Evolutionary conservation across 2,113 vertebrate species (phyloP), one percentile per base, ranked within the genome.

Genomic region (Trematocara stigmaticum): DNA sequence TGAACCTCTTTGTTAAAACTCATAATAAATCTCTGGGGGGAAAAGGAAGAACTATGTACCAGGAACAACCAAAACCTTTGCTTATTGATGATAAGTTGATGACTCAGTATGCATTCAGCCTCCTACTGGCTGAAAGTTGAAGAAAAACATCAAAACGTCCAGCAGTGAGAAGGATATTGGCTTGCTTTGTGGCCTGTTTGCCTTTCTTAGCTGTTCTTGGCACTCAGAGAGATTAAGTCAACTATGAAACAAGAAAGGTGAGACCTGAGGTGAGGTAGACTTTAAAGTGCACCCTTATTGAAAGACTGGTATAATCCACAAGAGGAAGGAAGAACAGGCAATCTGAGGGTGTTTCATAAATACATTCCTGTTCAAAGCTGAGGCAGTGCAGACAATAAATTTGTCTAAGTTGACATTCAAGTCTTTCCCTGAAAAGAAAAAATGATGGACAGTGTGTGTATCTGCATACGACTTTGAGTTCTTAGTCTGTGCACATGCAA

Each of bases 121-220:
- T 88, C 88, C 88, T 87, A 66, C 81, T 85, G 86, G 84, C 79
- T 3, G 7, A n/a, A 6, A 6, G 76, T 40, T 84, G 64, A 88
- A 91, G 40, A 47, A 69, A 86, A 91, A 90, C 56, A 86, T 35
- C 29, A 38, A 55, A 53, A 82, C 31, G 16, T 71, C 49, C 85
- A 56, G 71, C 66, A 82, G 81, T 59, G 78, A 86, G 81, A 82
- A 80, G 89, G 89, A 94, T 92, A 92, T 92, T 90, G 83, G 79
- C 93, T 92, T 93, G 87, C 89, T 92, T 81, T 88, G 86, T 79
- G 90, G 90, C 90, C 81, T 92, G 49, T 92, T 90, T 87, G 87
- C 89, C 85, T 93, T 95, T 89, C 94, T 90, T 91, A 85, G 92
- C 88, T 91, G 91, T 87, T 93, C 83, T 92, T 93, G 94, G 93